A percentile compares a stretch with the other conserved stretches of the same genome.
Evolutionary conservation across 2,888 invertebrate genomes (phyloP).

Genomic region (Apocheima hispidaria): DNA sequence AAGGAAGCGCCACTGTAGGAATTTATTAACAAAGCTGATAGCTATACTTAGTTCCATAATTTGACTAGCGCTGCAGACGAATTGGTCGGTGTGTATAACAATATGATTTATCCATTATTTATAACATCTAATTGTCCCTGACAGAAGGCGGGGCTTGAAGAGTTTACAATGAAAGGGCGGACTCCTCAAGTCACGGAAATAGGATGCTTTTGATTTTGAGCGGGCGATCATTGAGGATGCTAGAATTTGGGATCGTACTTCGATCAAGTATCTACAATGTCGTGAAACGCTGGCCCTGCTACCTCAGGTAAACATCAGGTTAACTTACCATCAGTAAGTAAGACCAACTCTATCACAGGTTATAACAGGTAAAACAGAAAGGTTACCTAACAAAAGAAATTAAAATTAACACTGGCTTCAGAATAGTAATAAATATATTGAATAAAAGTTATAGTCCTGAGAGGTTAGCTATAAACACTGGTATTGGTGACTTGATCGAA

Average conservation of each 20-base stretch:
- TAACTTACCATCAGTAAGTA: too few relatives aligned
- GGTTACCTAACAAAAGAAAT: too few relatives aligned
- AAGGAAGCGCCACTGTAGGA: not conserved
- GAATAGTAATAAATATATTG: too few relatives aligned
- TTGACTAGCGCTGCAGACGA: not conserved
- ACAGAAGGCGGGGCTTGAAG: slow-evolving; percentile 29
- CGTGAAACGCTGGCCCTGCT: too few relatives aligned
- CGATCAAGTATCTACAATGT: too few relatives aligned
- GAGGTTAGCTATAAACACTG: too few relatives aligned
- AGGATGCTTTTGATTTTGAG: slow-evolving; percentile 1
- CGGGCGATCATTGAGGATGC: not conserved
- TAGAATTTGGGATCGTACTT: not conserved
- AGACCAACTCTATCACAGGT: too few relatives aligned
- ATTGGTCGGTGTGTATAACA: not conserved
- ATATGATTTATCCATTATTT: slow-evolving; percentile 13
- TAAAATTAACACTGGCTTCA: too few relatives aligned
- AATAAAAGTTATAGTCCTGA: too few relatives aligned
- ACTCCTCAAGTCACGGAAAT: slow-evolving; percentile 16
- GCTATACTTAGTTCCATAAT: not conserved
- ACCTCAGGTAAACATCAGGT: too few relatives aligned
- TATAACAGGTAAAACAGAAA: too few relatives aligned
- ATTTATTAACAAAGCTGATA: not conserved
- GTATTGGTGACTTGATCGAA: too few relatives aligned
- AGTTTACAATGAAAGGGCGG: slow-evolving; percentile 34
- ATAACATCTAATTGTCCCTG: slow-evolving; percentile 19